Conservation (phyloP, 2,113 vertebrate species). For the Suncus etruscus region DNA sequence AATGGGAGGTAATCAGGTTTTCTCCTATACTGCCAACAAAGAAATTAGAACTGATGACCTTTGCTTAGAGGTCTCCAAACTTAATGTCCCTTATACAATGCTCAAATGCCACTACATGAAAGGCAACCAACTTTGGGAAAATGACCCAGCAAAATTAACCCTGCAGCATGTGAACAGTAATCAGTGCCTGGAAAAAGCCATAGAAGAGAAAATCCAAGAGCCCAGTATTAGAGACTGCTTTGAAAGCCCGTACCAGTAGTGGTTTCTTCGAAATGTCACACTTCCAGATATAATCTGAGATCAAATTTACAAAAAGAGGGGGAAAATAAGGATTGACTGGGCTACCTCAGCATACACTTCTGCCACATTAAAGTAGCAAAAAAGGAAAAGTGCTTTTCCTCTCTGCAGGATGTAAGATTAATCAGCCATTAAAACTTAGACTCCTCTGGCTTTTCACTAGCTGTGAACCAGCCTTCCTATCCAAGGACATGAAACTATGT, state of each 20-base stretch:
- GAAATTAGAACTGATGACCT: slow-evolving; percentile 99
- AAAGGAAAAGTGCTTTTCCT: slow-evolving; percentile 84
- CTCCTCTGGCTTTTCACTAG: slow-evolving; percentile 84
- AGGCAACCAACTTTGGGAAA: slow-evolving; percentile 99
- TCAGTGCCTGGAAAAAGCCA: slow-evolving; percentile 99
- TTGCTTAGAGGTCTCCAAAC: slow-evolving; percentile 97
- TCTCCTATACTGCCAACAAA: slow-evolving; percentile 99
- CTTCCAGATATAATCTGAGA: slow-evolving; percentile 98
- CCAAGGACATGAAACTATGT: slow-evolving; percentile 83
- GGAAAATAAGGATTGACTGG: slow-evolving; percentile 86
- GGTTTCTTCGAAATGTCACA: slow-evolving; percentile 98
- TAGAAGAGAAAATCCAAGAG: slow-evolving; percentile 98
- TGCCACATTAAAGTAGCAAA: slow-evolving; percentile 85
- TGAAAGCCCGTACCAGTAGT: slow-evolving; percentile 95
- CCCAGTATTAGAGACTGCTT: slow-evolving; percentile 99
- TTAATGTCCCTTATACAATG: slow-evolving; percentile 98
- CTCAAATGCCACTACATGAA: slow-evolving; percentile 99
- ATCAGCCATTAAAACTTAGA: slow-evolving; percentile 83
- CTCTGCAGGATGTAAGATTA: slow-evolving; percentile 82
- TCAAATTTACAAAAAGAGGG: slow-evolving; percentile 62
- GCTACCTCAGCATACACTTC: slow-evolving; percentile 90
- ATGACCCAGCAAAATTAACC: slow-evolving; percentile 97
- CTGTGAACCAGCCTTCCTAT: slow-evolving; percentile 90
- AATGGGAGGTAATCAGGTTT: slow-evolving; percentile 99
- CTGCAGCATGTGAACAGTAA: slow-evolving; percentile 99